Evolutionary conservation across 2,888 invertebrate genomes (phyloP).

Genomic region (Stegana nigrithorax): DNA sequence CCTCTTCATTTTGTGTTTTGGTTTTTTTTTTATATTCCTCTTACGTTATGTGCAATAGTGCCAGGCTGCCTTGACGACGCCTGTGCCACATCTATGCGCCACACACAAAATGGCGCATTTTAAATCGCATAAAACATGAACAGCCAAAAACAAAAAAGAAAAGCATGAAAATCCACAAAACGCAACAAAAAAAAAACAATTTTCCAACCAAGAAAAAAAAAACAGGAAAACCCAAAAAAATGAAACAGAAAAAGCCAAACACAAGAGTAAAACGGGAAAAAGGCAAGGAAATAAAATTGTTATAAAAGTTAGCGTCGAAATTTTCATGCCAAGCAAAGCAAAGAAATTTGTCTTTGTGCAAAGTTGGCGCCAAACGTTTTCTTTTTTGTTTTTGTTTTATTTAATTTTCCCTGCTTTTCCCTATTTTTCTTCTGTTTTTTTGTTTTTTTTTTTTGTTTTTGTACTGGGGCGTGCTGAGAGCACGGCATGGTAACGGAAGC

Average conservation of each 20-base stretch:
- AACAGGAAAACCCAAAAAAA: not conserved
- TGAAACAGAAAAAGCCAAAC: not conserved
- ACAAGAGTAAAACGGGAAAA: too few relatives aligned
- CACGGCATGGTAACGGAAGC: not conserved
- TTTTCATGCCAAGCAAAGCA: constrained; percentile 22
- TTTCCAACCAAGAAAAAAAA: not conserved
- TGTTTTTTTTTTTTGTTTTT: constrained; percentile 3
- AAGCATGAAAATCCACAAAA: constrained; percentile 10
- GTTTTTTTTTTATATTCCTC: constrained; percentile 13
- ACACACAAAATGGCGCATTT: constrained; percentile 61
- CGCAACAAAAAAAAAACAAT: not conserved
- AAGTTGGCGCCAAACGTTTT: constrained; percentile 40
- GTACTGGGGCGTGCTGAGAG: not conserved
- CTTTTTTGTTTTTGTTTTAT: constrained; percentile 42
- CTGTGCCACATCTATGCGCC: constrained; percentile 28
- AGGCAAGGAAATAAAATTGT: constrained; percentile 7
- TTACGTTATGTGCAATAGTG: too few relatives aligned
- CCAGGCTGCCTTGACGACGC: too few relatives aligned
- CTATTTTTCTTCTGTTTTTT: constrained; percentile 41
- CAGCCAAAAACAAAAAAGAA: not conserved
- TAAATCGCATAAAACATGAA: constrained; percentile 35
- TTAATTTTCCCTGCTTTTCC: constrained; percentile 45
- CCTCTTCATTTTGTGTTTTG: not conserved
- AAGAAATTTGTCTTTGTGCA: constrained; percentile 37
- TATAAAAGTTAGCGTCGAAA: constrained; percentile 12